Base-by-base conservation (phyloP, 53 echinoderm and acorn worm species). In the Temnopleurus reevesii region DNA sequence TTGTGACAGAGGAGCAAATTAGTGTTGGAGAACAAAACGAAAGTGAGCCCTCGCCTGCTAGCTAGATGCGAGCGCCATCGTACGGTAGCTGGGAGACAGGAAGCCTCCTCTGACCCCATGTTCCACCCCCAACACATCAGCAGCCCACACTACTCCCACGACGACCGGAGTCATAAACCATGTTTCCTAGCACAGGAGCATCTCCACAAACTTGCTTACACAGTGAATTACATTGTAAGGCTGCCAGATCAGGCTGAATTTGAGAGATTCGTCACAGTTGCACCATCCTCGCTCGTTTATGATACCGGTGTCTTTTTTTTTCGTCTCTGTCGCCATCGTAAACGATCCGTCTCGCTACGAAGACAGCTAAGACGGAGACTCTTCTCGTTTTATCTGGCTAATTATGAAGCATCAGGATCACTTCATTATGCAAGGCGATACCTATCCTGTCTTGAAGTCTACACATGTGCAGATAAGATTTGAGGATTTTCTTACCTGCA, bases 71-170 rank as follows among this genome's bases (percentile, higher is more conserved):
- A 71, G 51, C 80, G 80, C 80, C 80, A 80, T 34, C 80, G 19
- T 2, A 6, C 13, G 80, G 28, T 41, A n/a, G 46, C 51, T 24
- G 28, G 31, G 26, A 35, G 1, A 41, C 8, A 71, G 71, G 71
- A 71, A 71, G 80, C 5, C 31, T 3, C 18, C 13, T 51, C 13
- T 80, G 80, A 80, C 80, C 80, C 25, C 80, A 80, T 80, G 80
- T 80, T 80, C 80, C 80, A 80, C 46, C 80, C 12, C 80, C 49
- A 41, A 38, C 80, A 80, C 80, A 80, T 80, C 47, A n/a, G 80
- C 80, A 80, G 49, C 77, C 17, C 2, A 41, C 80, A 9, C 4
- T 47, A 51, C 47, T 51, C 80, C 49, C 80, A 26, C 45, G 47
- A 15, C 51, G 80, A 12, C 53, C 9, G 28, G 29, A 80, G 51